A percentile compares a stretch with the other conserved stretches of the same genome.
These are phyloP conservation scores for Orchesella cincta DNA, from an alignment of 1,140 invertebrate genomes.

Conservation along the genomic window DNA sequence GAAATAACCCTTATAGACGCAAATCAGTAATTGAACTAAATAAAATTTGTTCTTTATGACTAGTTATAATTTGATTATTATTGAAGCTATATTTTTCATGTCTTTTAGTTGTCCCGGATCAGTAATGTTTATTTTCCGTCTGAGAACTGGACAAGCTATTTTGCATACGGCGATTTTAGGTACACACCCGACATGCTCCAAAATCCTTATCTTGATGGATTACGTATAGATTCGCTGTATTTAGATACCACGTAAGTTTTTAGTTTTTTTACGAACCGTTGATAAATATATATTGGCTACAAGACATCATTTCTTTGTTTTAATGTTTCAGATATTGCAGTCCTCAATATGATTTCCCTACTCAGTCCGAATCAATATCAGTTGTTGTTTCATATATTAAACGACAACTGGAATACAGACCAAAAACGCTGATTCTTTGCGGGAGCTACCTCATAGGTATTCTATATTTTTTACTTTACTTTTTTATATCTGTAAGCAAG, in stretches of 20 bases:
- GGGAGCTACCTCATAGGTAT: conserved; percentile 72
- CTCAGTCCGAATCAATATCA: conserved; percentile 64
- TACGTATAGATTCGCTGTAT: conserved; percentile 66
- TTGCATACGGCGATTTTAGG: conserved; percentile 78
- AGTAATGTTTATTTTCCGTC: conserved; percentile 70
- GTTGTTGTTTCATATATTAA: conserved; percentile 59
- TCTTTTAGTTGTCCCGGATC: conserved; percentile 70
- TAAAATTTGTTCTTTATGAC: not conserved
- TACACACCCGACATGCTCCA: conserved; percentile 68
- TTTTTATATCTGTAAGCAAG: too few relatives aligned
- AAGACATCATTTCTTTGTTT: not conserved
- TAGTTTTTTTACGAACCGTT: not conserved
- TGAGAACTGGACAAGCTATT: conserved; percentile 64
- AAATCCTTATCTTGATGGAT: conserved; percentile 63
- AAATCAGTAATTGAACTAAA: conserved; percentile 67
- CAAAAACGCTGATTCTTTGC: conserved; percentile 67
- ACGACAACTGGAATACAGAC: conserved; percentile 55
- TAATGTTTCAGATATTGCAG: conserved; percentile 65
- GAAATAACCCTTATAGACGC: conserved; percentile 72
- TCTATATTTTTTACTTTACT: conserved; percentile 32
- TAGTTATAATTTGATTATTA: not conserved
- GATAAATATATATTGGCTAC: not conserved
- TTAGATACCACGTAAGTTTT: conserved; percentile 73
- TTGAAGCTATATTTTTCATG: too few relatives aligned
- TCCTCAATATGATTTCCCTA: conserved; percentile 66